Evolutionary conservation across 2,888 invertebrate genomes (phyloP).

Genomic region (Lypha dubia): DNA sequence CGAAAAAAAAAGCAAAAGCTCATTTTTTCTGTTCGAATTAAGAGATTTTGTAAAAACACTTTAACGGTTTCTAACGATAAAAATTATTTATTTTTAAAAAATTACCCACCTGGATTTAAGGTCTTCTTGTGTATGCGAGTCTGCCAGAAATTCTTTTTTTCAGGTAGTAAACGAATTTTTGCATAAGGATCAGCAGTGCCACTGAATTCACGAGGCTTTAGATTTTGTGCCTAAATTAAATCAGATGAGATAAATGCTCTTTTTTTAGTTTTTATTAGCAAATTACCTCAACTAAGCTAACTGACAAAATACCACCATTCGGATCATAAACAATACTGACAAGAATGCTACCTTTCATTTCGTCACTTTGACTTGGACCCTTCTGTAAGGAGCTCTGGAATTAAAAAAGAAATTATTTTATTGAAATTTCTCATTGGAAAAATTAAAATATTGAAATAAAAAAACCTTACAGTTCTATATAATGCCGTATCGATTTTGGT

Average conservation of each 20-base stretch:
- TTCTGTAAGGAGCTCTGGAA: constrained; percentile 81
- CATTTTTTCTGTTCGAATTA: neutral
- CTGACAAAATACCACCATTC: constrained; percentile 86
- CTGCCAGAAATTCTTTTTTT: constrained; percentile 86
- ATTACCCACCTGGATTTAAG: constrained; percentile 85
- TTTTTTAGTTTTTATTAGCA: neutral
- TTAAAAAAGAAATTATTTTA: neutral
- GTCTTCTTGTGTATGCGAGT: constrained; percentile 87
- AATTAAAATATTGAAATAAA: neutral
- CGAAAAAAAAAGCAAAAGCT: neutral
- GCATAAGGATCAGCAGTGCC: constrained; percentile 88
- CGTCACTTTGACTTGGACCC: constrained; percentile 80
- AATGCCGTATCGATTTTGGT: constrained; percentile 86
- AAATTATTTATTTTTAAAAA: no score
- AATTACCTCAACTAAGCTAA: constrained; percentile 86
- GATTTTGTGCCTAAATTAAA: constrained; percentile 84
- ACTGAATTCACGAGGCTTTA: constrained; percentile 85
- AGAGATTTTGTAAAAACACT: no score
- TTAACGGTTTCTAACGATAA: no score
- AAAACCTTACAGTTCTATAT: constrained; percentile 84
- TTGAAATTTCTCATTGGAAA: neutral
- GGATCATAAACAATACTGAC: constrained; percentile 86
- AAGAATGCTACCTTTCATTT: constrained; percentile 86
- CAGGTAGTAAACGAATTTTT: constrained; percentile 86
- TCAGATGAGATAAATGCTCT: no score